These are phyloP conservation scores for Nebria ingens DNA, from an alignment of 1,140 invertebrate species.

Conservation along the genomic window DNA sequence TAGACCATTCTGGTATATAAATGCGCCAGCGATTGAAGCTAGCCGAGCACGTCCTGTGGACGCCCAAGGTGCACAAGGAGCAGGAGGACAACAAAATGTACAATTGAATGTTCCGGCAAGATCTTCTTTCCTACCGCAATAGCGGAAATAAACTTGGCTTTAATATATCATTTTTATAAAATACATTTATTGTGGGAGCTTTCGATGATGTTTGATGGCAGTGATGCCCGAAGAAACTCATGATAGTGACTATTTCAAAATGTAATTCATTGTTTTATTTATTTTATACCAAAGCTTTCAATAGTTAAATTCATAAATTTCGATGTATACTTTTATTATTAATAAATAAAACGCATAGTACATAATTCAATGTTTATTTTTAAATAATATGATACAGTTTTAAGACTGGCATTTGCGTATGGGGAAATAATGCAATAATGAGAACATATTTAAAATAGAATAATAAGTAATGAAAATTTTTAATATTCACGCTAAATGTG, in stretches of 20 bases:
- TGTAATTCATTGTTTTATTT: no score
- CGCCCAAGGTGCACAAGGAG: not conserved
- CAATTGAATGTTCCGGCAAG: not conserved
- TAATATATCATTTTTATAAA: no score
- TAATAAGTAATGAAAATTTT: not conserved
- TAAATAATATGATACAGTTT: constrained; percentile 7
- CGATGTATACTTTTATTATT: no score
- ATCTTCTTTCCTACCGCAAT: not conserved
- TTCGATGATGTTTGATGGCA: no score
- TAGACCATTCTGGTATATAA: not conserved
- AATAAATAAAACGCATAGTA: no score
- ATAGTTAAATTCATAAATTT: no score
- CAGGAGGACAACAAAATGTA: no score
- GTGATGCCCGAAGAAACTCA: no score
- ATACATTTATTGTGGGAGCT: no score
- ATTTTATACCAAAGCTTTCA: no score
- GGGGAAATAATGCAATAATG: not conserved
- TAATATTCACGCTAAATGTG: not conserved
- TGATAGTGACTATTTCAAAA: no score
- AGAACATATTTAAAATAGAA: not conserved
- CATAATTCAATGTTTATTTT: constrained; percentile 1
- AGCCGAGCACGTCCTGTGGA: not conserved
- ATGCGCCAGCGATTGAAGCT: not conserved
- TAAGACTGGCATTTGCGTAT: not conserved
- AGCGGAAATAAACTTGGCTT: not conserved